A percentile compares a stretch with the other conserved stretches of the same genome.
Evolutionary conservation across 92 coral and sea anemone genomes (phyloP).

Genomic region (Porites divaricata): DNA sequence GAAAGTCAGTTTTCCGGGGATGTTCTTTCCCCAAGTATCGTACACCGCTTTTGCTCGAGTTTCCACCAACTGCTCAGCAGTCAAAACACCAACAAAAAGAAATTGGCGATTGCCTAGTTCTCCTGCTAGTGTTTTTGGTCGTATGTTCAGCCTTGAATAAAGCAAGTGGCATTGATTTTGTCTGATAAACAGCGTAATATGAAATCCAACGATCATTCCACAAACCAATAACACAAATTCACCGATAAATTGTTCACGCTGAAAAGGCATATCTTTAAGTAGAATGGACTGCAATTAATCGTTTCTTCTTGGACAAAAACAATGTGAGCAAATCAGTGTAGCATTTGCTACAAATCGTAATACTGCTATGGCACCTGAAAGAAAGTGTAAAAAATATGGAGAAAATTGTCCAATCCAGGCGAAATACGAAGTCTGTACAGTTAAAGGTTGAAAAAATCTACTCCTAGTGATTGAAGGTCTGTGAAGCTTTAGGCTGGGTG

Average conservation of each 20-base stretch:
- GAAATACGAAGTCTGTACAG: too few species aligned
- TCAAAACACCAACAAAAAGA: slow-evolving; percentile 59
- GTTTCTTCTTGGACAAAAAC: too few species aligned
- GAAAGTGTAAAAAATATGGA: too few species aligned
- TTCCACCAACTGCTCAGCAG: slow-evolving; percentile 47
- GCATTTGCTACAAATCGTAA: too few species aligned
- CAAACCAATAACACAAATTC: slow-evolving; percentile 1
- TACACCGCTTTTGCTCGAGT: slow-evolving; percentile 62
- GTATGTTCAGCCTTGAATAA: background rate
- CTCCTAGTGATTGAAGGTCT: too few species aligned
- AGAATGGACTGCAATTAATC: too few species aligned
- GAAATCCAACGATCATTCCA: slow-evolving; percentile 22
- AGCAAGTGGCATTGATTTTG: slow-evolving; percentile 29
- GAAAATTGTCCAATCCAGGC: too few species aligned
- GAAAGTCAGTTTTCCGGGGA: slow-evolving; percentile 50
- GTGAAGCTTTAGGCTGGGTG: too few species aligned
- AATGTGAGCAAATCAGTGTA: too few species aligned
- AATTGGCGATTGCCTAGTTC: slow-evolving; percentile 20
- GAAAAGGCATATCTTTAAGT: too few species aligned
- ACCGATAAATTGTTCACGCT: background rate
- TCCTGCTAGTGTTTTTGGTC: slow-evolving; percentile 22
- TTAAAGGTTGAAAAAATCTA: too few species aligned
- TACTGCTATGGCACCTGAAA: too few species aligned
- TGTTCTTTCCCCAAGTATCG: slow-evolving; percentile 58
- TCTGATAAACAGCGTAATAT: slow-evolving; percentile 2